A percentile compares a stretch with the other conserved stretches of the same genome.
phyloP scores from a whole-genome alignment of 2,113 vertebrate genomes.

The Steatornis caripensis region DNA sequence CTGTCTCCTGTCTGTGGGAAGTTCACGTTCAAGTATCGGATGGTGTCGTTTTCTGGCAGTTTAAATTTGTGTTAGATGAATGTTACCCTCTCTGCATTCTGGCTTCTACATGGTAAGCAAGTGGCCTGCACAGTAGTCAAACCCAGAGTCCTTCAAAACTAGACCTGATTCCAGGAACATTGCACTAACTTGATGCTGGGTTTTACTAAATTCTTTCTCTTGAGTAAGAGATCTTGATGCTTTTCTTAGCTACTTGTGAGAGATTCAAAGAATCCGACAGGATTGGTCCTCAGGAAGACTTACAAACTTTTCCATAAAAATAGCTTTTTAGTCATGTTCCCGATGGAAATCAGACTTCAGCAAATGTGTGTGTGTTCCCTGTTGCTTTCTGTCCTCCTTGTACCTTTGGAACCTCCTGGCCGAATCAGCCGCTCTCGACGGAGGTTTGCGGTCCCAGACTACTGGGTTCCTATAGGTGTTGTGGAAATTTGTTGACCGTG shows the following conservation, averaged over 20 bases:
- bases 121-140: not conserved
- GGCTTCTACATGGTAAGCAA: not conserved
- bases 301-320: not conserved
- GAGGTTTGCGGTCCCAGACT: not conserved
- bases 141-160: not conserved
- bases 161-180: not conserved
- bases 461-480: not conserved
- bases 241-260: not conserved
- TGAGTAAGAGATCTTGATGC: not conserved
- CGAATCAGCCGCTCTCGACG: fast-evolving
- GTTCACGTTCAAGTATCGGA: not conserved
- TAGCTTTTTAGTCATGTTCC: not conserved
- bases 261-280: not conserved
- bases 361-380: not conserved
- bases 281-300: not conserved
- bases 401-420: not conserved
- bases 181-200: not conserved
- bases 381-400: not conserved
- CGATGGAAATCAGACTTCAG: not conserved
- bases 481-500: not conserved
- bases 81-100: not conserved
- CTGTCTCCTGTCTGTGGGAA: not conserved
- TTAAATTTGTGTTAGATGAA: not conserved
- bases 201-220: not conserved
- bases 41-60: not conserved